These are phyloP conservation scores for Coturnix japonica DNA, from an alignment of 2,113 vertebrate species.

Conservation along the genomic window DNA sequence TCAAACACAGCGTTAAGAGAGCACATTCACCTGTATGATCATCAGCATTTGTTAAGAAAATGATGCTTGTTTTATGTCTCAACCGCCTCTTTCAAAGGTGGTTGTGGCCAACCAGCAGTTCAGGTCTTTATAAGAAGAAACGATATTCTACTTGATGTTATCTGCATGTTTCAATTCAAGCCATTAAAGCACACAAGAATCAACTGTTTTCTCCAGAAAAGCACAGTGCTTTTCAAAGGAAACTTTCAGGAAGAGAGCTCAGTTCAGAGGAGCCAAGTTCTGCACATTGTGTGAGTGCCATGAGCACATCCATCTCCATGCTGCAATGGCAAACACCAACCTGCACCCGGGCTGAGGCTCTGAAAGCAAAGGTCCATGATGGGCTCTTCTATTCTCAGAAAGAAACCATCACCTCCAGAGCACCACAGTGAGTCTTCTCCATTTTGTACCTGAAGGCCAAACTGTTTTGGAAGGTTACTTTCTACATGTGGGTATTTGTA, in stretches of 20 bases:
- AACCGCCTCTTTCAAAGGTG: neutral
- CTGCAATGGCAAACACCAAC: fast-evolving
- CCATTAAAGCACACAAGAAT: fast-evolving
- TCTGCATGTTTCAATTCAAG: neutral
- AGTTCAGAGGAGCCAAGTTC: neutral
- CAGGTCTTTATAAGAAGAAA: neutral
- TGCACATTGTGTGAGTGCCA: neutral
- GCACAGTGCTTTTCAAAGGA: neutral
- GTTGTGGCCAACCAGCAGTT: neutral
- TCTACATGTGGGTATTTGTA: neutral
- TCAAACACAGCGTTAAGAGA: fast-evolving
- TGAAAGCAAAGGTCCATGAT: neutral
- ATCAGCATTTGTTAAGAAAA: fast-evolving
- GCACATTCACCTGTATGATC: fast-evolving
- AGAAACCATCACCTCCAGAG: neutral
- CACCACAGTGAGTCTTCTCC: neutral
- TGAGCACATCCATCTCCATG: fast-evolving
- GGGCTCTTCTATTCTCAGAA: neutral
- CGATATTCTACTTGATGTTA: neutral
- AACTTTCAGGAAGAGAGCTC: neutral
- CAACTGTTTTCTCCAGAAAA: neutral
- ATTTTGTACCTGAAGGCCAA: neutral
- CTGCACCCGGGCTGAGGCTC: fast-evolving
- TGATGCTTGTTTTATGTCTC: too few relatives aligned
- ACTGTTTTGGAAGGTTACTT: neutral